Conservation (phyloP, 2,888 invertebrate species). For the Penaeus monodon region DNA sequence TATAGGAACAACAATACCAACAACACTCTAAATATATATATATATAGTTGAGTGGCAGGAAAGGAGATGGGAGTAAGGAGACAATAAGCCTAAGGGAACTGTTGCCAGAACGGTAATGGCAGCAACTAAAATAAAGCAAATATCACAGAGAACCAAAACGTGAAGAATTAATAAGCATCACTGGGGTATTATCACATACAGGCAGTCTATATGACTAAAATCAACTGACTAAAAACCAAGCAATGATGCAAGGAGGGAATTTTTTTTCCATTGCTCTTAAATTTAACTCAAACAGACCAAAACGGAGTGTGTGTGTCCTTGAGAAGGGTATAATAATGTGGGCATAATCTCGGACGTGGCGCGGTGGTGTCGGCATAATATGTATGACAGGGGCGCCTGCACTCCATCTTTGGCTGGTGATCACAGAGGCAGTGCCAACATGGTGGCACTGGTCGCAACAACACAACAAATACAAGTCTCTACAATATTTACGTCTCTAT, state of each 20-base stretch:
- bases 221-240: constrained; percentile 63
- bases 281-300: constrained; percentile 57
- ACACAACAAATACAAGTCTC: constrained; percentile 64
- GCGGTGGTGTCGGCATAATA: constrained; percentile 42
- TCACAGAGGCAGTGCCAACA: constrained; percentile 60
- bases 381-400: constrained; percentile 49
- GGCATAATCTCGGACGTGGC: constrained; percentile 52
- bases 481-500: constrained; percentile 57
- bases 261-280: constrained; percentile 54
- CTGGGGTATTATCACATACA: constrained; percentile 62
- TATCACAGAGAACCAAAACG: constrained; percentile 62
- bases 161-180: constrained; percentile 63
- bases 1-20: constrained; percentile 63
- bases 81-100: constrained; percentile 56
- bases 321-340: constrained; percentile 47
- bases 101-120: constrained; percentile 57
- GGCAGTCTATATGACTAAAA: constrained; percentile 61
- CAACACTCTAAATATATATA: constrained; percentile 59
- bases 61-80: constrained; percentile 53
- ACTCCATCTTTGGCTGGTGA: constrained; percentile 65
- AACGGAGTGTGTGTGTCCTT: constrained; percentile 61
- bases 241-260: constrained; percentile 58
- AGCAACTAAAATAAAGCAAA: constrained; percentile 62
- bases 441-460: constrained; percentile 57
- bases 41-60: constrained; percentile 62